These are phyloP conservation scores for Crypturellus undulatus DNA, from an alignment of 2,113 vertebrate genomes.

Conservation along the genomic window DNA sequence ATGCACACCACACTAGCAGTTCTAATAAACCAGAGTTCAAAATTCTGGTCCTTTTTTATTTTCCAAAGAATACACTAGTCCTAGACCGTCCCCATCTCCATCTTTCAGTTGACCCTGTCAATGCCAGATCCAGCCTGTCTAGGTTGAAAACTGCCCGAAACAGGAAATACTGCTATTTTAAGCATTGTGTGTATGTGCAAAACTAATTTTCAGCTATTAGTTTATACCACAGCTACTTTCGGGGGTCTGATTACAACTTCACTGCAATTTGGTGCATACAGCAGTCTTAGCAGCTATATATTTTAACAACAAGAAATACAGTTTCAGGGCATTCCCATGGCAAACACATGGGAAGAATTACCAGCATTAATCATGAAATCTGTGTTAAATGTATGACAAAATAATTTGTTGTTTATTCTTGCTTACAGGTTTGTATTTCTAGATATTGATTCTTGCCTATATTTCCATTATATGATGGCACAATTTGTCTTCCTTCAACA, in stretches of 20 bases:
- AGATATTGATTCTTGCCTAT: not conserved
- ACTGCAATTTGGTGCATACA: not conserved
- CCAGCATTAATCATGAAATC: not conserved
- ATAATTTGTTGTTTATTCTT: not conserved
- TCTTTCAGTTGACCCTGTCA: not conserved
- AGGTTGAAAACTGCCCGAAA: not conserved
- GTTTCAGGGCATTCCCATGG: not conserved
- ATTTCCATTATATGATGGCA: not conserved
- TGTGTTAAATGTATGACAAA: not conserved
- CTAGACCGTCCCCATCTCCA: not conserved
- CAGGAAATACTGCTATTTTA: not conserved
- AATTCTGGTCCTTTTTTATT: not conserved
- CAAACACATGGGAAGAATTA: not conserved
- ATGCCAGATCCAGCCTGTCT: not conserved
- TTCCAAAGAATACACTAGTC: not conserved
- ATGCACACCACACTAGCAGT: not conserved
- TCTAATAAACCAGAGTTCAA: accelerated
- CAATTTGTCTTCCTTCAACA: not conserved
- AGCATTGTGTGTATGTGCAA: not conserved
- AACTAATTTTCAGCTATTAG: not conserved
- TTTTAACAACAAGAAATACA: not conserved
- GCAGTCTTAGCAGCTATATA: not conserved
- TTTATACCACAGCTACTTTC: not conserved
- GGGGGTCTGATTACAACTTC: not conserved
- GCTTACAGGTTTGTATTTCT: not conserved